Base-by-base conservation (phyloP, 2,113 vertebrate species). In the Redunca redunca region DNA sequence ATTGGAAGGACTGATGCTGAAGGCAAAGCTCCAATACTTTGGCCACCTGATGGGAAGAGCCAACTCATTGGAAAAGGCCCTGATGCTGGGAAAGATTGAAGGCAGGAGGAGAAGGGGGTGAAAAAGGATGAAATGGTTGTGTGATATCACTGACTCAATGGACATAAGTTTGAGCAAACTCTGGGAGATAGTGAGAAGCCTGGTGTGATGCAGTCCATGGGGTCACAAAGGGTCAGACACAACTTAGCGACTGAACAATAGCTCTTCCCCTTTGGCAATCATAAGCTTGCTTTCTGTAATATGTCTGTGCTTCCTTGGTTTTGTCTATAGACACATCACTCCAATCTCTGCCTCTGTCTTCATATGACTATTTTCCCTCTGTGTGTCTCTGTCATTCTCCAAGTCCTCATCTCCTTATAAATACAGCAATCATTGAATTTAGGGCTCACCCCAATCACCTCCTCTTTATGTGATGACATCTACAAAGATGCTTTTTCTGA, bases 321-420 rank as follows among this genome's bases (percentile, higher is more conserved):
- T 11, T 19, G 52, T 58, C 13, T 25, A 1, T 12, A 53, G 43
- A 36, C 5, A 0, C 11, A 4, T 48, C 5, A 0, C 87, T 21
- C 46, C 86, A 4, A 14, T 17, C 86, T 43, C 55, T 28, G 55
- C 67, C 57, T 40, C 60, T 8, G 2, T 17, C 57, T 36, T 11
- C 82, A 14, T 6, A 0, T 3, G 52, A 53, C 74, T 40, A 0
- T 21, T 80, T 36, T 28, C 55, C 50, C 12, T 86, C 43, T 36
- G 4, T 36, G 57, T 6, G 10, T n/a, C 2, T 80, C 46, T 62
- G 53, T 62, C 83, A 23, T 71, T 64, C 92, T 52, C 62, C 67
- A 57, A 16, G 46, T 82, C 50, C 36, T 48, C 64, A 3, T 48
- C 50, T 77, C 53, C 15, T 13, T 2, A 58, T 8, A 16, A 88